Evolutionary conservation across 1,140 invertebrate species (phyloP).

Genomic region (Neocloeon triangulifer): DNA sequence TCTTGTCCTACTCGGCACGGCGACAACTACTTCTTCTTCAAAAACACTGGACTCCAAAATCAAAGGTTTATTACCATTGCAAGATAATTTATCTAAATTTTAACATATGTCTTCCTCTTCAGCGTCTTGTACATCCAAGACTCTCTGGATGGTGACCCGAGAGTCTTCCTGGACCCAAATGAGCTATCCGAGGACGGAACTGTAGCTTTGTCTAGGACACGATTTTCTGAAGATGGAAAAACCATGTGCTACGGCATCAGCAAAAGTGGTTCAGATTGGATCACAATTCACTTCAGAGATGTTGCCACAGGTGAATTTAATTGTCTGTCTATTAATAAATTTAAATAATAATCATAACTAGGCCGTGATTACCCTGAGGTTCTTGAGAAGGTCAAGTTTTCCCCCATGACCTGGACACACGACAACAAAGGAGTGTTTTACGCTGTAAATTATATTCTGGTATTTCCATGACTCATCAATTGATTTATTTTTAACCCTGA

Average conservation of each 20-base stretch:
- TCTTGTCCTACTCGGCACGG: constrained; percentile 11
- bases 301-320: constrained; percentile 32
- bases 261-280: constrained; percentile 88
- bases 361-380: constrained; percentile 73
- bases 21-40: constrained; percentile 7
- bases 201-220: constrained; percentile 48
- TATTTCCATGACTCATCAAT: neutral
- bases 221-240: constrained; percentile 79
- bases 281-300: constrained; percentile 65
- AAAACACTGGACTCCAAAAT: constrained; percentile 69
- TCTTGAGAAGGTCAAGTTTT: constrained; percentile 80
- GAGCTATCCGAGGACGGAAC: constrained; percentile 81
- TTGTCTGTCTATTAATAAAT: constrained; percentile 7
- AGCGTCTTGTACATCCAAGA: constrained; percentile 89
- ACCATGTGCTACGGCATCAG: constrained; percentile 81
- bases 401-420: constrained; percentile 78
- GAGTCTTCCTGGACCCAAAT: constrained; percentile 92
- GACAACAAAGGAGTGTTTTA: constrained; percentile 93
- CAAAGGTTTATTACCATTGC: constrained; percentile 45
- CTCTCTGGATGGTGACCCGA: constrained; percentile 47
- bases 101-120: constrained; percentile 13
- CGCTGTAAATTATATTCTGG: constrained; percentile 30
- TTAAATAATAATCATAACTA: too few relatives aligned
- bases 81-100: neutral
- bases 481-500: constrained; percentile 9